phyloP scores from a whole-genome alignment of 2,113 vertebrate genomes.

The Sander vitreus region DNA sequence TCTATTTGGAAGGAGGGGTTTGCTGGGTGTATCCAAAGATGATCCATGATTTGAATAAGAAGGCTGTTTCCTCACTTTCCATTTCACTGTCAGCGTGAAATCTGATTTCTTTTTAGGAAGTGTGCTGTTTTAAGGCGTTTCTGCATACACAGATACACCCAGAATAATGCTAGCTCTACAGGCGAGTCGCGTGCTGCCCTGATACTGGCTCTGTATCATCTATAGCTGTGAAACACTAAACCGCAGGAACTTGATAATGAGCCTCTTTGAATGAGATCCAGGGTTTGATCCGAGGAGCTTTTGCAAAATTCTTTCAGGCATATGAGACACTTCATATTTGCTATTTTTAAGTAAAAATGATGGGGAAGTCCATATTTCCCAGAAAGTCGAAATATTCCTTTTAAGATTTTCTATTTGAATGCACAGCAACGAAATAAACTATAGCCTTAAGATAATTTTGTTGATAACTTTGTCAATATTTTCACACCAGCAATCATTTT shows the following conservation, averaged over 20 bases:
- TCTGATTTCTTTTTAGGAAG: slow-evolving; percentile 55
- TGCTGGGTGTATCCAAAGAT: slow-evolving; percentile 47
- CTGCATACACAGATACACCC: slow-evolving; percentile 27
- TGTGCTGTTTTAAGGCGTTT: slow-evolving; percentile 44
- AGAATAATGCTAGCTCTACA: slow-evolving; percentile 44
- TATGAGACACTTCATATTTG: slow-evolving; percentile 10
- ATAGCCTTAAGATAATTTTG: background rate
- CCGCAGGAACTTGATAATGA: slow-evolving; percentile 25
- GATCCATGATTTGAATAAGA: slow-evolving; percentile 71
- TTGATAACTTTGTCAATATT: background rate
- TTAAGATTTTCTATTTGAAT: background rate
- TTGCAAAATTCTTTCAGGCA: slow-evolving; percentile 14
- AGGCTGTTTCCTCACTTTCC: slow-evolving; percentile 35
- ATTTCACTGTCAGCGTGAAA: slow-evolving; percentile 50
- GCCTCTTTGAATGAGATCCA: slow-evolving; percentile 21
- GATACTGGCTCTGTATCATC: slow-evolving; percentile 29
- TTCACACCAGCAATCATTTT: background rate
- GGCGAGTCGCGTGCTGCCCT: slow-evolving; percentile 12
- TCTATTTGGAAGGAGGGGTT: slow-evolving; percentile 45
- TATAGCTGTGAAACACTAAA: slow-evolving; percentile 41
- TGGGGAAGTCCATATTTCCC: background rate
- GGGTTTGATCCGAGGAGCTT: slow-evolving; percentile 10
- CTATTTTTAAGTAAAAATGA: background rate
- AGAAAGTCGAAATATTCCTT: background rate
- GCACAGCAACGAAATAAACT: background rate